Conservation (phyloP, 2,797 vertebrate genomes). For the Labroides dimidiatus region DNA sequence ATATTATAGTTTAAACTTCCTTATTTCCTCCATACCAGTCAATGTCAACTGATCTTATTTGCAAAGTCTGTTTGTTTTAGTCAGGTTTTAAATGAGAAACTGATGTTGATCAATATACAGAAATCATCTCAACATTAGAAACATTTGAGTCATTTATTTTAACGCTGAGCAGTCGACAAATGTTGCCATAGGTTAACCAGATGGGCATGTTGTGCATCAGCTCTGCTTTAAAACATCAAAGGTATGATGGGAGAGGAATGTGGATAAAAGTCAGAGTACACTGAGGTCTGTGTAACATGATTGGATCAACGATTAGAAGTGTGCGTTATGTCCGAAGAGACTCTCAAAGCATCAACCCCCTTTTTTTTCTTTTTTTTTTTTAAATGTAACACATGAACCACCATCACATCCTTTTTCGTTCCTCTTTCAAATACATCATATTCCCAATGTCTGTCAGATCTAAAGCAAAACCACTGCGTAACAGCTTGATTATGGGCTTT, state of each 20-base stretch:
- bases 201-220: neutral
- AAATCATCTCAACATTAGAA: neutral
- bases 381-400: too few relatives aligned
- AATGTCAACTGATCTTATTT: too few relatives aligned
- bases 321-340: neutral
- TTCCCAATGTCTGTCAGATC: slow-evolving; percentile 1
- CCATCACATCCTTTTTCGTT: too few relatives aligned
- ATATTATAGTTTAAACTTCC: neutral
- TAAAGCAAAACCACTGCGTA: too few relatives aligned
- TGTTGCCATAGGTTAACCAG: neutral
- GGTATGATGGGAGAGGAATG: slow-evolving; percentile 5
- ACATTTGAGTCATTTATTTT: neutral
- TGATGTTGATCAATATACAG: too few relatives aligned
- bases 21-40: too few relatives aligned
- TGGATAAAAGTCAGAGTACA: neutral
- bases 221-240: slow-evolving; percentile 28
- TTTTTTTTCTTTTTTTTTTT: too few relatives aligned
- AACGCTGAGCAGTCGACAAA: neutral
- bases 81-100: too few relatives aligned
- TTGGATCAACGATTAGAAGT: neutral
- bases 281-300: neutral
- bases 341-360: neutral
- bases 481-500: too few relatives aligned
- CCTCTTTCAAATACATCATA: too few relatives aligned
- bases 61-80: too few relatives aligned